Evolutionary conservation across 2,797 vertebrate genomes (phyloP).

Genomic region (Somateria mollissima): DNA sequence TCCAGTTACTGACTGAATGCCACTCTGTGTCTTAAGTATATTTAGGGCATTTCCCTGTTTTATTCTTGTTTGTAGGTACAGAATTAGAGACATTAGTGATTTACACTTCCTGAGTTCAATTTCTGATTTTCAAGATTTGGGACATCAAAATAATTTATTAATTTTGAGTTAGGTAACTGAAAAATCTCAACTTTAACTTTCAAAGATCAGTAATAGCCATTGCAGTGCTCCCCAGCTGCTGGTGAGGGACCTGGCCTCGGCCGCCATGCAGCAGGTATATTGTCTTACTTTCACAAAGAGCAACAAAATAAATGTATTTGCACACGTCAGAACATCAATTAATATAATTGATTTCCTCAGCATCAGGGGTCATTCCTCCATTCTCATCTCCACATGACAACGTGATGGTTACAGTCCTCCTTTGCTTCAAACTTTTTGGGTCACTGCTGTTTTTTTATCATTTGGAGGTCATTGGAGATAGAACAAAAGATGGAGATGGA

Average conservation of each 20-base stretch:
- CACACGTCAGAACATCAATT: background rate
- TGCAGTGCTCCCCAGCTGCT: background rate
- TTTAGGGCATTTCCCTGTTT: background rate
- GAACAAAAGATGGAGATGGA: too few species aligned
- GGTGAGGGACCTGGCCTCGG: background rate
- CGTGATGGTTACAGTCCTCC: accelerated
- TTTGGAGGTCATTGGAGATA: background rate
- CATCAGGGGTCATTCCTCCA: background rate
- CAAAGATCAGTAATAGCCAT: background rate
- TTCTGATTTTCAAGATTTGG: background rate
- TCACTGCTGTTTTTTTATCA: background rate
- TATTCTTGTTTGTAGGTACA: background rate
- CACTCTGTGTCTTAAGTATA: background rate
- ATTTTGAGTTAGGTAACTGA: background rate
- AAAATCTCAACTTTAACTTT: background rate
- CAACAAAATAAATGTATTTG: background rate
- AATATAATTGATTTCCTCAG: slow-evolving; percentile 11
- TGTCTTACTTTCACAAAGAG: background rate
- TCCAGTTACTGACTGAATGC: accelerated
- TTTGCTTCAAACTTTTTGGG: background rate
- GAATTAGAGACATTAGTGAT: background rate
- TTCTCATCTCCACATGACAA: background rate
- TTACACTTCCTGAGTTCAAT: background rate
- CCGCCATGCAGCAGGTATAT: background rate
- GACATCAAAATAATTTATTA: background rate